Percentiles rank a stretch among this genome's conserved stretches.
These are phyloP conservation scores for Blastomussa wellsi DNA, from an alignment of 92 coral and sea anemone genomes.

Conservation along the genomic window DNA sequence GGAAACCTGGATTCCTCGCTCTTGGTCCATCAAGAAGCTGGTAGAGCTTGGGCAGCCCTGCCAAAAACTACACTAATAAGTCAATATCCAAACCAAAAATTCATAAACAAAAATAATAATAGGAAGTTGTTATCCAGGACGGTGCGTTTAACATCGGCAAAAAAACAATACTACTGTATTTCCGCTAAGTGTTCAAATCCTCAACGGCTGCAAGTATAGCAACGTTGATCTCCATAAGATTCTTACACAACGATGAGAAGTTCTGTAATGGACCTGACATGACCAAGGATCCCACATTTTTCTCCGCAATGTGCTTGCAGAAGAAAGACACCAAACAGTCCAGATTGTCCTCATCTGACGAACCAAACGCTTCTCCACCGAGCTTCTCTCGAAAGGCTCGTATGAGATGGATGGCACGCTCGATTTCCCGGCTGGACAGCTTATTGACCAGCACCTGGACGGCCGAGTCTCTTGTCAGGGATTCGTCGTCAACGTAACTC, in stretches of 20 bases:
- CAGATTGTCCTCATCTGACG: conserved; percentile 84
- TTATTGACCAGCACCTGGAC: conserved; percentile 61
- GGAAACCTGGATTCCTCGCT: no score
- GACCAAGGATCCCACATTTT: conserved; percentile 75
- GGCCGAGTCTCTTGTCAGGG: conserved; percentile 57
- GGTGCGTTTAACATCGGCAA: not conserved
- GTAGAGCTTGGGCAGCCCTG: not conserved
- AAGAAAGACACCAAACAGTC: conserved; percentile 73
- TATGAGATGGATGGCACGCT: conserved; percentile 77
- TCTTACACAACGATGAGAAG: conserved; percentile 79
- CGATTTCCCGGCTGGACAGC: conserved; percentile 67
- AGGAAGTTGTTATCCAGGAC: not conserved
- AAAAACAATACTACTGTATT: not conserved
- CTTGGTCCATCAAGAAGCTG: not conserved
- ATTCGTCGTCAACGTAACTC: conserved; percentile 44
- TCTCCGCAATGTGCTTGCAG: conserved; percentile 82
- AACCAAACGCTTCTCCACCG: conserved; percentile 65
- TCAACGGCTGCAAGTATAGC: conserved; percentile 78
- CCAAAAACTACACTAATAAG: not conserved
- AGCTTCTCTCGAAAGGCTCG: conserved; percentile 74
- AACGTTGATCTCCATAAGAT: conserved; percentile 88
- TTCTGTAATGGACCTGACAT: conserved; percentile 82
- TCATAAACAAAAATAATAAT: no score
- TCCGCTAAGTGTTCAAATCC: conserved; percentile 43
- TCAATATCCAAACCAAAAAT: not conserved